Conservation (phyloP, 1,140 invertebrate species). For the Prorops nasuta region DNA sequence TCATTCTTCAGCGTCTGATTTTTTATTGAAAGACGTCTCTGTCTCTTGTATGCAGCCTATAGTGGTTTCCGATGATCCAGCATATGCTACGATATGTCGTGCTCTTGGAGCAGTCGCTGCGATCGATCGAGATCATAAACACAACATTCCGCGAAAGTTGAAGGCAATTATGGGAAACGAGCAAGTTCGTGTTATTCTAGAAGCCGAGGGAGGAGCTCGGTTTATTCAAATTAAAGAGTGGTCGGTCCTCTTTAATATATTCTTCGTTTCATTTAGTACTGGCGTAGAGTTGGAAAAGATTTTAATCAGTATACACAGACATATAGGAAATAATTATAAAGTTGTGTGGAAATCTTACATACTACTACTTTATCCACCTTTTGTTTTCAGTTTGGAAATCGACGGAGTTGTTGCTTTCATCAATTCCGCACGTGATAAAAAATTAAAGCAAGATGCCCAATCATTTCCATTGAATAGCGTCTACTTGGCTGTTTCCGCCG, state of each 20-base stretch:
- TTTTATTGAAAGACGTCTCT: background rate
- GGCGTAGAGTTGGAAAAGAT: background rate
- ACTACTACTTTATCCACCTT: too few species aligned
- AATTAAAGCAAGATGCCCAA: background rate
- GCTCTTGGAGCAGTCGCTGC: slow-evolving; percentile 9
- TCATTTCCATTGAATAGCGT: background rate
- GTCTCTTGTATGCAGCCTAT: slow-evolving; percentile 7
- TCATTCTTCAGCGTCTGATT: background rate
- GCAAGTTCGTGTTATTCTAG: slow-evolving; percentile 12
- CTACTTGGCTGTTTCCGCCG: slow-evolving; percentile 1
- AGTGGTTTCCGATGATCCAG: slow-evolving; percentile 2
- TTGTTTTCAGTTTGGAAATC: slow-evolving; percentile 7
- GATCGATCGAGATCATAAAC: background rate
- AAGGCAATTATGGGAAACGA: background rate
- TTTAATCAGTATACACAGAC: too few species aligned
- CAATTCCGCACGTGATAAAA: slow-evolving; percentile 5
- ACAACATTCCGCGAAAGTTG: slow-evolving; percentile 3
- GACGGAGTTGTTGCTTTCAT: slow-evolving; percentile 10
- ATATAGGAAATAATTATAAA: too few species aligned
- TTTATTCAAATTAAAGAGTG: too few species aligned
- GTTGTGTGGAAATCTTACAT: too few species aligned
- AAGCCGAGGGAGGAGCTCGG: slow-evolving; percentile 7
- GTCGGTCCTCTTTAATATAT: too few species aligned
- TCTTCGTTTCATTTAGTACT: too few species aligned
- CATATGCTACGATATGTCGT: slow-evolving; percentile 1